phyloP scores from a whole-genome alignment of 2,113 vertebrate genomes.

The Bostrychus sinensis region DNA sequence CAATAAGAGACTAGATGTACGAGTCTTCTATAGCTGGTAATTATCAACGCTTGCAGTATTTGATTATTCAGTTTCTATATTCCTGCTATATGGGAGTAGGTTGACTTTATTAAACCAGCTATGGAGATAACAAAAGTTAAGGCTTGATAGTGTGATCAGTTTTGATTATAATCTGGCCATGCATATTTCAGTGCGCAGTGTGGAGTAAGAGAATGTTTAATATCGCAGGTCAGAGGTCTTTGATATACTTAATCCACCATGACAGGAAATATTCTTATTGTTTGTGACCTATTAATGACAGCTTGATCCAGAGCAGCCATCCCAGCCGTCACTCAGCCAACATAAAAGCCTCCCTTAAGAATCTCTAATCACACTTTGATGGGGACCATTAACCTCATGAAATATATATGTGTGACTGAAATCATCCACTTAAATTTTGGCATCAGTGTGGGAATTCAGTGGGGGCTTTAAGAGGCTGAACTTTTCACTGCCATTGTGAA shows the following conservation, averaged over 20 bases:
- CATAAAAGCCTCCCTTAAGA: constrained; percentile 67
- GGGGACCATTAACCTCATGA: constrained; percentile 71
- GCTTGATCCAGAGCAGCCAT: constrained; percentile 29
- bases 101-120: no score
- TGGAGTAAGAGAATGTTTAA: neutral
- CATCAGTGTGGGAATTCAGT: constrained; percentile 61
- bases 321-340: constrained; percentile 51
- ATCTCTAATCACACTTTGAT: constrained; percentile 71
- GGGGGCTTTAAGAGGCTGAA: constrained; percentile 33
- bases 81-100: no score
- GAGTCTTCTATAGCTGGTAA: no score
- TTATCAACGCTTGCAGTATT: neutral
- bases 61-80: no score
- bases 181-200: neutral
- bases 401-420: constrained; percentile 75
- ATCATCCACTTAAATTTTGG: constrained; percentile 78
- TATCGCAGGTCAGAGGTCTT: constrained; percentile 26
- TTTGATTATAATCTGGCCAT: neutral
- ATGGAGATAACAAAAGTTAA: no score
- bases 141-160: neutral
- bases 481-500: constrained; percentile 56
- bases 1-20: no score
- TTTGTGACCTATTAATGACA: constrained; percentile 59
- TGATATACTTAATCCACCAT: constrained; percentile 4
- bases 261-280: constrained; percentile 35